Base-by-base conservation (phyloP, 2,888 invertebrate genomes). In the Drosophila kambysellisi region DNA sequence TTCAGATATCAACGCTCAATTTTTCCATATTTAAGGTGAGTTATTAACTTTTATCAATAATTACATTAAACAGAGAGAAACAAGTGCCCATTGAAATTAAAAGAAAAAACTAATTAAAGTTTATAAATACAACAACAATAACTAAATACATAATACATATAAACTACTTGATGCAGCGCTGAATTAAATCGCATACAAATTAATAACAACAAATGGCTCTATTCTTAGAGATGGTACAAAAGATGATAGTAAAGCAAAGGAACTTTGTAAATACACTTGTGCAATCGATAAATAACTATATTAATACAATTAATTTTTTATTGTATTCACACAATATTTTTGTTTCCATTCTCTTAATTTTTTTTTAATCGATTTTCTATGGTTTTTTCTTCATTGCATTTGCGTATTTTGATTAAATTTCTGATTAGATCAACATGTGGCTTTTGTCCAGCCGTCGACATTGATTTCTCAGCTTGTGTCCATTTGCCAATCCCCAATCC, bases 341-440 rank as follows among this genome's bases (percentile, higher is more conserved):
- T 65, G 60, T 33, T 29, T 17, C 12, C 20, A 15, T 15, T 32
- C 35, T 33, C 1, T 8, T 8, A 4, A 39, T 39, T 17, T 39
- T 11, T 39, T 46, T 25, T 46, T 15, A 29, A 81, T 81, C 51
- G 71, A 37, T 61, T 54, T 77, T 54, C 41, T 43, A 68, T 60
- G 65, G 39, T 72, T 66, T 68, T 50, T 35, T 70, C 29, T 60
- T 79, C 59, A 54, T 59, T 60, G 70, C 76, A 70, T 83, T 73
- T 79, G 79, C 61, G 71, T 75, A 66, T 67, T 82, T 89, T 88
- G 86, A 90, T 86, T 90, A 87, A 75, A 83, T 86, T 86, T 86
- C 79, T 88, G 86, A 86, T 86, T 86, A 75, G 82, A 75, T 79
- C 60, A 74, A 74, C 83, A 84, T 82, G 80, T 74, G 85, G 88